Conservation (phyloP, 2,888 invertebrate genomes). For the Andrena fulva region DNA sequence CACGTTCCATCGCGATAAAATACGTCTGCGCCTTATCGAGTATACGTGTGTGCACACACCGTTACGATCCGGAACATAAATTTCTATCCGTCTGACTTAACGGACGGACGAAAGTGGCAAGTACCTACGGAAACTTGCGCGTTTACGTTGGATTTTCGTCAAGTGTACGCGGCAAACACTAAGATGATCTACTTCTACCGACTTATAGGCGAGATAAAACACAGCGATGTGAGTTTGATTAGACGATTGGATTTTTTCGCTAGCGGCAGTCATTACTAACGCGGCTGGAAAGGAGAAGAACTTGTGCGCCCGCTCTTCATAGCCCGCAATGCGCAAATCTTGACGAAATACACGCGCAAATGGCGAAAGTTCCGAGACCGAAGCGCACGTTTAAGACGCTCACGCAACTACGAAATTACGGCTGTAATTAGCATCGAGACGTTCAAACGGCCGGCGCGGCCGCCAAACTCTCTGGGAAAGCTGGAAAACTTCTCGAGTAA, state of each 20-base stretch:
- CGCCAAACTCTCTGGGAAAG: neutral
- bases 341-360: conserved; percentile 27
- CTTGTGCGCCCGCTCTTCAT: conserved; percentile 37
- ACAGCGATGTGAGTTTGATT: too few species aligned
- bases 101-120: neutral
- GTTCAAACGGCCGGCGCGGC: conserved; percentile 4
- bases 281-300: conserved; percentile 39
- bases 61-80: conserved; percentile 46
- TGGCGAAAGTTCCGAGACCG: conserved; percentile 15
- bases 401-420: conserved; percentile 29
- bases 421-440: conserved; percentile 39
- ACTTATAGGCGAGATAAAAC: neutral
- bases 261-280: conserved; percentile 46
- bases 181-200: too few species aligned
- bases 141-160: neutral
- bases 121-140: neutral
- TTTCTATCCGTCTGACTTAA: conserved; percentile 16
- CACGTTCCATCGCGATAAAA: conserved; percentile 55
- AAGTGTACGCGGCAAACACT: too few species aligned
- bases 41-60: conserved; percentile 21
- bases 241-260: conserved; percentile 35
- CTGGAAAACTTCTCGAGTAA: conserved; percentile 3
- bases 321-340: conserved; percentile 59
- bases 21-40: conserved; percentile 43
- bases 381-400: conserved; percentile 18